phyloP scores from a whole-genome alignment of 2,113 vertebrate genomes.

The Thalassoma bifasciatum region DNA sequence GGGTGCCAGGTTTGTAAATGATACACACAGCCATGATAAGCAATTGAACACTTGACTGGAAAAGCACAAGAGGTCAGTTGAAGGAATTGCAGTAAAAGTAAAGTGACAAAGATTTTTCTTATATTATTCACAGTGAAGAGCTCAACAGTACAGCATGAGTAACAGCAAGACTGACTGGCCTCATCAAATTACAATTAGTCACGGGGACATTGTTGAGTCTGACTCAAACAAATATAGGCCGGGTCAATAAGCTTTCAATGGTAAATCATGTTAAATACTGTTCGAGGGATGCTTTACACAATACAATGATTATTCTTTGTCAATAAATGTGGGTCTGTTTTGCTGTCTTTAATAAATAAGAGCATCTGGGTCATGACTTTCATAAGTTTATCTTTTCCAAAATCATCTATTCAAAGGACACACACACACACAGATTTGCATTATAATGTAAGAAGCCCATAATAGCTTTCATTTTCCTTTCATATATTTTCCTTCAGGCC shows the following conservation, averaged over 20 bases:
- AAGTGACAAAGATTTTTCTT: too few species aligned
- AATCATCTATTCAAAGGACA: background rate
- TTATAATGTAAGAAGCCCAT: background rate
- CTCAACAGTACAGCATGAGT: too few species aligned
- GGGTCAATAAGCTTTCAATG: background rate
- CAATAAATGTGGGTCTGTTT: background rate
- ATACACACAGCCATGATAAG: background rate
- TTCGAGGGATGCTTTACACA: background rate
- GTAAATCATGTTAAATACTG: too few species aligned
- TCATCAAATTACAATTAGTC: background rate
- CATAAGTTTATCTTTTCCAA: background rate
- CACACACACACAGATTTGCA: background rate
- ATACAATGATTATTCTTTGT: too few species aligned
- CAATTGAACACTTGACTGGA: too few species aligned
- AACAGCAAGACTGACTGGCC: too few species aligned
- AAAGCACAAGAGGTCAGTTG: too few species aligned
- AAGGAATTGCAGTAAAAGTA: too few species aligned
- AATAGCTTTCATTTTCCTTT: background rate
- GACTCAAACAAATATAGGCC: background rate
- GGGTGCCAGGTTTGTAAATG: conserved; percentile 86
- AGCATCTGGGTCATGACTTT: background rate
- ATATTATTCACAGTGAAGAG: too few species aligned
- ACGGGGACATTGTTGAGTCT: too few species aligned
- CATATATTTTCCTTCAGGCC: background rate
- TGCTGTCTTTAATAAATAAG: background rate